Conservation (phyloP, 2,797 vertebrate genomes). For the Sparidentex hasta region DNA sequence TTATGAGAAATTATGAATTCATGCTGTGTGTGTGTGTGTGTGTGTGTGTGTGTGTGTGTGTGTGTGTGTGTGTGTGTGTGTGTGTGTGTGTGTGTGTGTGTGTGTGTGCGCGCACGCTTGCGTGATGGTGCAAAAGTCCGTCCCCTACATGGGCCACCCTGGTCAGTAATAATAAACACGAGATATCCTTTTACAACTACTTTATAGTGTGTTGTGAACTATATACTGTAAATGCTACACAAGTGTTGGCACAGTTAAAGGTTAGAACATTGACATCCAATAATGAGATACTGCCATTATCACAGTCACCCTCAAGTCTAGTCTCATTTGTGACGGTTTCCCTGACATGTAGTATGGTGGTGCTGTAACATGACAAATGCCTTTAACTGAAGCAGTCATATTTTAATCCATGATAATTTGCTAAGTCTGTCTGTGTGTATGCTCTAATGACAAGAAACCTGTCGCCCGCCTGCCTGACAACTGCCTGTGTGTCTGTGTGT, state of each 20-base stretch:
- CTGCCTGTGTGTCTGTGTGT: not conserved
- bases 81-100: no score
- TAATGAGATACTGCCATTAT: not conserved
- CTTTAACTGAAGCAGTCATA: slow-evolving; percentile 39
- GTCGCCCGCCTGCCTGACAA: not conserved
- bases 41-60: no score
- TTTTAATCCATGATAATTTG: slow-evolving; percentile 35
- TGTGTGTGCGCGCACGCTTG: no score
- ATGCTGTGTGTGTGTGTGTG: no score
- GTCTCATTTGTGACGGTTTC: slow-evolving; percentile 1
- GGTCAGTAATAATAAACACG: no score
- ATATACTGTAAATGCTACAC: not conserved
- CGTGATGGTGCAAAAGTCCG: no score
- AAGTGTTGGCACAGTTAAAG: no score
- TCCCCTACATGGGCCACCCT: no score
- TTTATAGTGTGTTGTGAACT: not conserved
- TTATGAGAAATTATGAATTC: no score
- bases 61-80: no score
- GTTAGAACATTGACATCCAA: not conserved
- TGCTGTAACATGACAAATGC: slow-evolving; percentile 19
- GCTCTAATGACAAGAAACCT: not conserved
- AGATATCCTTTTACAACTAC: not conserved
- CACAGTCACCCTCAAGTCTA: not conserved
- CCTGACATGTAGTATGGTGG: not conserved
- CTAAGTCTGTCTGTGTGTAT: slow-evolving; percentile 16